Evolutionary conservation across 2,797 vertebrate species (phyloP).

Genomic region (Lemur catta): DNA sequence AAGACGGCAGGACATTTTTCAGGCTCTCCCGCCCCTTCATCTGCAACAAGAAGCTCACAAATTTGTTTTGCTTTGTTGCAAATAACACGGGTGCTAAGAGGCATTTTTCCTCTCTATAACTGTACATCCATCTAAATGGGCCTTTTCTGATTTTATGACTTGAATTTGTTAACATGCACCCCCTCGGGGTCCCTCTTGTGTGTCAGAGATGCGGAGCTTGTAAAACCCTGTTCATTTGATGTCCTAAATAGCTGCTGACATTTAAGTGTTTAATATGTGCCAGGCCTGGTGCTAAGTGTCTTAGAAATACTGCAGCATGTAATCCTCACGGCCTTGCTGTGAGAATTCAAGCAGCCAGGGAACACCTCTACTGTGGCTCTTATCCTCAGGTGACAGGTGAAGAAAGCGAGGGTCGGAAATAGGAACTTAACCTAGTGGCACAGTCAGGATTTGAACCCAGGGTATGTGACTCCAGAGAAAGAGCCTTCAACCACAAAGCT

Average conservation of each 20-base stretch:
- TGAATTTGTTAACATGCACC: neutral
- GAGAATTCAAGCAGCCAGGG: neutral
- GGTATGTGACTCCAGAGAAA: neutral
- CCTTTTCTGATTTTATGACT: neutral
- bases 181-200: neutral
- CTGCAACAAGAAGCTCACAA: conserved; percentile 20
- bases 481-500: neutral
- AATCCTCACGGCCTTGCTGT: neutral
- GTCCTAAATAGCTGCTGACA: neutral
- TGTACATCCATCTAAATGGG: neutral
- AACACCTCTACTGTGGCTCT: neutral
- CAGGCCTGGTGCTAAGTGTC: neutral
- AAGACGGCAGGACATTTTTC: neutral
- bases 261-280: neutral
- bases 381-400: neutral
- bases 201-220: neutral
- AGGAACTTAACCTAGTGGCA: neutral
- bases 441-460: neutral
- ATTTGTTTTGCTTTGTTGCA: conserved; percentile 54
- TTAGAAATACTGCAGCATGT: neutral
- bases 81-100: conserved; percentile 33
- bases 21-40: neutral
- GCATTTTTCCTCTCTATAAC: neutral
- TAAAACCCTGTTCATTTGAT: neutral
- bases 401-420: neutral